Percentiles rank a stretch among this genome's conserved stretches.
These are phyloP conservation scores for Mormoops blainvillei DNA, from an alignment of 2,113 vertebrate species.

Conservation along the genomic window DNA sequence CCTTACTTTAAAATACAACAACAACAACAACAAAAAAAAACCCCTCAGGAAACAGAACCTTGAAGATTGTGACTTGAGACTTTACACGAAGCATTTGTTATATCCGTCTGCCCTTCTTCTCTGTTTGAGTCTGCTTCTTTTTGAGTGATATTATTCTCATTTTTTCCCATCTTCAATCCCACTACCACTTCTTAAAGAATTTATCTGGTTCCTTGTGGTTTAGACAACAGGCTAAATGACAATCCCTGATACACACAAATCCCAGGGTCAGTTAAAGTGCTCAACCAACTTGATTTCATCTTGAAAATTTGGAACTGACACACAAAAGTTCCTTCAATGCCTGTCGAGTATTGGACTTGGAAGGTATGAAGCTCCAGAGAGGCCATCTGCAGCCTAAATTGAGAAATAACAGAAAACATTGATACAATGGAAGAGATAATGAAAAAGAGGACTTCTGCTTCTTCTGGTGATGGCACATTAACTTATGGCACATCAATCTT, in stretches of 20 bases:
- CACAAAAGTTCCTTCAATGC: background rate
- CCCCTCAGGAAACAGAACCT: background rate
- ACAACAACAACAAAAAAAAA: too few relatives aligned
- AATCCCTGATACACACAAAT: background rate
- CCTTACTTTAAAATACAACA: background rate
- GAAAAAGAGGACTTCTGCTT: background rate
- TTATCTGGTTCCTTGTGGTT: background rate
- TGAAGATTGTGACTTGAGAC: background rate
- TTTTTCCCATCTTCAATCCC: background rate
- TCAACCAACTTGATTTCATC: background rate
- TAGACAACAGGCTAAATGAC: background rate
- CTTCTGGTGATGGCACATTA: background rate
- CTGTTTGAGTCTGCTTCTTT: background rate
- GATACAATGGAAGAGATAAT: background rate
- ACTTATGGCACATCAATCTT: background rate
- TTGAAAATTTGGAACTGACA: background rate
- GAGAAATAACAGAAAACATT: background rate
- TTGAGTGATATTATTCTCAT: background rate
- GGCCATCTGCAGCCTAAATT: background rate
- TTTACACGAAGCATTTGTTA: background rate
- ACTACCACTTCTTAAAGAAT: background rate
- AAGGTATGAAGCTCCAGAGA: background rate
- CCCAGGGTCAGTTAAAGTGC: background rate
- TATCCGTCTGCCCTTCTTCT: background rate
- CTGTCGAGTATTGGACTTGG: background rate